Base-by-base conservation (phyloP, 2,113 vertebrate species). In the Platichthys flesus region DNA sequence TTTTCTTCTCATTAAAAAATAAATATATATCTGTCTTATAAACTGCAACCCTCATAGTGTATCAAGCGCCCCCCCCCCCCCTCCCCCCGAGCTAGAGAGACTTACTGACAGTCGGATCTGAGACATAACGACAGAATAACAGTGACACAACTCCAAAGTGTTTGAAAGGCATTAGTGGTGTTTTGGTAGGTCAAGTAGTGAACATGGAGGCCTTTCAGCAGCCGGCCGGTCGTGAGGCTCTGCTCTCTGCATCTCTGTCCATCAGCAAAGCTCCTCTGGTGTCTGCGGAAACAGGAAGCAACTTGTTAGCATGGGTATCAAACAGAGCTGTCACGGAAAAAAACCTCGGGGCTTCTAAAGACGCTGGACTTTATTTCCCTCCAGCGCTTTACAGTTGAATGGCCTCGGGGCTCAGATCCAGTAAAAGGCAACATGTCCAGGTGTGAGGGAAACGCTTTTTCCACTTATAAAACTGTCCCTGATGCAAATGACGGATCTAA, bases 211-310 rank as follows among this genome's bases (percentile, higher is more conserved):
- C 79, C 81, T 66, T 69, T 80, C 76, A 82, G 85, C 88, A 83
- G 86, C 78, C 67, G 57, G 70, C 23, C 5, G 79, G 26, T 28
- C 26, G 26, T 3, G 4, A 28, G 26, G 74, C 71, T 61, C 54
- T 75, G 77, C 72, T 47, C 59, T 64, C 68, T 2, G 60, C 70
- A 75, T 69, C 28, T 47, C 51, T 67, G 85, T 83, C 82, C 86
- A 51, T 85, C 86, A 78, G 80, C 62, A 82, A n/a, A 20, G 76
- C 86, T 85, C 74, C 72, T 47, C 74, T 71, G 82, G 74, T 63
- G 84, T 85, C 91, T 93, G 87, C 35, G 16, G 51, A 81, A 86
- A 90, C 83, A 92, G 79, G 84, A 88, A 85, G 63, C 37, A 28
- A 74, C 74, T 18, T 42, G 71, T 91, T 79, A 89, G 68, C 62